Conservation (phyloP, 1,140 invertebrate genomes). For the Papilio polyxenes region DNA sequence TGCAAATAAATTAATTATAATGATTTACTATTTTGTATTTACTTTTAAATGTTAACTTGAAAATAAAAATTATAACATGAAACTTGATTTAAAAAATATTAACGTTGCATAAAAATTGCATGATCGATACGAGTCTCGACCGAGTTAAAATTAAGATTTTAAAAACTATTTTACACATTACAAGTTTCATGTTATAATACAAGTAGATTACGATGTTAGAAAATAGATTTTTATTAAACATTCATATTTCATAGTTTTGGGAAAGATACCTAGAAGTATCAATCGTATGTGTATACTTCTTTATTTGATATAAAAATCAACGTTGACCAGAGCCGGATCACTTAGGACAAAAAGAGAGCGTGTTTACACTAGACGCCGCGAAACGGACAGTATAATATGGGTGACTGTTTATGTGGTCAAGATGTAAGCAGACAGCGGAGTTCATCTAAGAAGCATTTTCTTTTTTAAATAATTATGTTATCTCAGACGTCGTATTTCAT, state of each 20-base stretch:
- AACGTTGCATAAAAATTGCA: not conserved
- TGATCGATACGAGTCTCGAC: no score
- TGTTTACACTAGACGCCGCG: conserved; percentile 72
- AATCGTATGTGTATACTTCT: conserved; percentile 51
- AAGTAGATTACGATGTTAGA: no score
- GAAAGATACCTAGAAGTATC: not conserved
- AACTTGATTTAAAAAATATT: not conserved
- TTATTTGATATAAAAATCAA: conserved; percentile 74
- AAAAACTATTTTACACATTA: no score
- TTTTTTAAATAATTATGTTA: not conserved
- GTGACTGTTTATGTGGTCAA: conserved; percentile 53
- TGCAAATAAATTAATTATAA: not conserved
- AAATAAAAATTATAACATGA: not conserved
- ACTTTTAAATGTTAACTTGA: not conserved
- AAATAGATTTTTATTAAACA: no score
- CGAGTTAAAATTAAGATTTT: no score
- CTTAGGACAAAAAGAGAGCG: conserved; percentile 78
- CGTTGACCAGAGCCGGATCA: conserved; percentile 78
- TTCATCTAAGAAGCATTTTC: not conserved
- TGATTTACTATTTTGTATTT: not conserved
- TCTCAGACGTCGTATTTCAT: not conserved
- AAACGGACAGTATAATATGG: conserved; percentile 71
- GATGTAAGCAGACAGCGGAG: conserved; percentile 44
- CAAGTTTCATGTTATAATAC: no score
- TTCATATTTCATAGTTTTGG: not conserved